phyloP scores from a whole-genome alignment of 1,140 invertebrate genomes.

The Aphidius ervi region DNA sequence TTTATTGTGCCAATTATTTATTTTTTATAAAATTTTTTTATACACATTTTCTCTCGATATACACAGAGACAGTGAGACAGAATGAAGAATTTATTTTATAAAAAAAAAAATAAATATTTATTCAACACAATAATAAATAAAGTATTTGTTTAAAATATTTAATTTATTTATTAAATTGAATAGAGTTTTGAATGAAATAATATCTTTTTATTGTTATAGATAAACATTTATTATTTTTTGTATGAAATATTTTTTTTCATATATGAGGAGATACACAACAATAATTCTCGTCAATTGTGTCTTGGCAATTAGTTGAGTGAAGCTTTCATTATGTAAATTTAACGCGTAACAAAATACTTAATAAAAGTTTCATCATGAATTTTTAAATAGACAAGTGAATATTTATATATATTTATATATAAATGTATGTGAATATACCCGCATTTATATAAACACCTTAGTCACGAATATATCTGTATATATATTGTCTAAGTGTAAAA shows the following conservation, averaged over 20 bases:
- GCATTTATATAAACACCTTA: constrained; percentile 14
- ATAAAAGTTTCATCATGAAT: constrained; percentile 18
- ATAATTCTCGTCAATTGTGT: not conserved
- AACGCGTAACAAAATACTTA: constrained; percentile 15
- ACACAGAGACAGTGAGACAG: too few relatives aligned
- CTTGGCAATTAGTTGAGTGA: constrained; percentile 16
- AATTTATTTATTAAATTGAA: not conserved
- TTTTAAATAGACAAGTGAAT: constrained; percentile 15
- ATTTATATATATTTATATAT: too few relatives aligned
- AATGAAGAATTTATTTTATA: too few relatives aligned
- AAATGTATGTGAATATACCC: not conserved
- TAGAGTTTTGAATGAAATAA: too few relatives aligned
- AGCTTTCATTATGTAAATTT: constrained; percentile 17
- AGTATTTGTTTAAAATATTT: not conserved
- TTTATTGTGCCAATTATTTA: constrained; percentile 1
- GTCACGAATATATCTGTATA: constrained; percentile 6
- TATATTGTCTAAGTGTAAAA: not conserved
- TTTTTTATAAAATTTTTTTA: not conserved
- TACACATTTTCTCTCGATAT: not conserved
- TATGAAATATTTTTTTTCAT: not conserved
- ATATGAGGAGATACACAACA: not conserved
- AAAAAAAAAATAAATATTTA: too few relatives aligned
- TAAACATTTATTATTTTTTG: too few relatives aligned
- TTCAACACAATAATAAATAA: not conserved
- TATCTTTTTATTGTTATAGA: too few relatives aligned